Evolutionary conservation across 2,888 invertebrate genomes (phyloP), one percentile per base, ranked within the genome.

Genomic region (Pycnomerus fuliginosus): DNA sequence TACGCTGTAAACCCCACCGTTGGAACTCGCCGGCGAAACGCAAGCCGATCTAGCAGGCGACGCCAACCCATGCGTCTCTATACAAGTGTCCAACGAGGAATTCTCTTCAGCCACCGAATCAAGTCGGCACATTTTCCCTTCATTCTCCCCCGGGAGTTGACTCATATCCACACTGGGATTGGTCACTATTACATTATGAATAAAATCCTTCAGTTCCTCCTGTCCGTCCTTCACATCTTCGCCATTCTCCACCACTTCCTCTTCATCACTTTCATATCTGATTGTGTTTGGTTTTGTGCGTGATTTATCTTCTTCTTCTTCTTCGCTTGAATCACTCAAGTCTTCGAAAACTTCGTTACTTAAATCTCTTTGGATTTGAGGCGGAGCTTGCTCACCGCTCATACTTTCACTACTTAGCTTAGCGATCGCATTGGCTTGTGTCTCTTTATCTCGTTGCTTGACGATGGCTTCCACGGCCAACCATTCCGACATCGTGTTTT

Each of bases 401-500:
- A 69, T 84, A 44, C 85, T 85, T 62, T 88, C 89, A 11, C 85
- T 83, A 37, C 85, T 87, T n/a, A 91, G 75, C 62, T 91, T 85
- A 3, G 91, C 91, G 34, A 91, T 83, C 24, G 90, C 91, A 5
- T 85, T 85, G 0, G 90, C 91, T 46, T 90, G 88, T 27, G 83
- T 85, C 67, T 90, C 90, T 48, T 85, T 83, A 60, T 93, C 91
- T 3, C 83, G 72, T 64, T 90, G 89, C 32, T 83, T 74, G 0
- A 95, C 91, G 49, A 95, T 93, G 0, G 93, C 93, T 65, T 97
- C 96, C 1, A 95, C 91, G 0, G 93, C 92, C 45, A 93, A 70
- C 96, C 96, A 96, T 69, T 95, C 94, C 0, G 93, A 91, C 89
- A 95, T 91, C 1, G 88, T 89, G 3, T 87, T 87, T 70, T 95